A percentile compares a stretch with the other conserved stretches of the same genome.
Conservation (phyloP, 1,140 invertebrate genomes). For the Pogonognathellus flavescens region DNA sequence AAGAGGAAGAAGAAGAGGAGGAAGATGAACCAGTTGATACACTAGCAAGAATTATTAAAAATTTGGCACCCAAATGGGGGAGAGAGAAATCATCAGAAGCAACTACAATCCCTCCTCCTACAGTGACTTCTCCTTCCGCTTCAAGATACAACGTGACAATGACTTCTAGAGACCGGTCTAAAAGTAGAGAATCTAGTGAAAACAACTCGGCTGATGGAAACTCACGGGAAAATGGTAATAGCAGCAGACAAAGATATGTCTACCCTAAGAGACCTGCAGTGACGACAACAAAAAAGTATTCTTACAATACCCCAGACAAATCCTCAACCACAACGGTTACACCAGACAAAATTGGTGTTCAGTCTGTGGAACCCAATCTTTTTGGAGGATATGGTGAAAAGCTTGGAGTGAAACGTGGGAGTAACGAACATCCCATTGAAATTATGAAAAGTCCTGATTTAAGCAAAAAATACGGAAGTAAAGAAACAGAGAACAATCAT, state of each 20-base stretch:
- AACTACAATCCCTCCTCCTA: conserved; percentile 7
- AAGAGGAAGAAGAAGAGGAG: not conserved
- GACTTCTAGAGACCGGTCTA: conserved; percentile 29
- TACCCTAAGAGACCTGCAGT: not conserved
- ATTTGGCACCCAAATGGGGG: conserved; percentile 56
- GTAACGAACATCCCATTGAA: conserved; percentile 53
- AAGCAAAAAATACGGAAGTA: conserved; percentile 21
- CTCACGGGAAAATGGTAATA: not conserved
- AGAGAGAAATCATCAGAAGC: conserved; percentile 19
- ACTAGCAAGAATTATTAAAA: conserved; percentile 61
- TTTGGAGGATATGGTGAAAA: conserved; percentile 9
- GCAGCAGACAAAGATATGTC: conserved; percentile 6
- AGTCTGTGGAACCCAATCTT: not conserved
- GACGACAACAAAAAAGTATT: not conserved
- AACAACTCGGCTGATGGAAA: not conserved
- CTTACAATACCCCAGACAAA: conserved; percentile 14
- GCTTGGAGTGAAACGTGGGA: not conserved
- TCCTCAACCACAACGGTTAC: not conserved
- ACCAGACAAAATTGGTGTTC: not conserved
- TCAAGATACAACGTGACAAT: conserved; percentile 40
- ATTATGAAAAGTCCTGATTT: conserved; percentile 60
- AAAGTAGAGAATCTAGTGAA: conserved; percentile 32
- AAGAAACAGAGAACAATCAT: conserved; percentile 38
- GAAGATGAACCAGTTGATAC: not conserved
- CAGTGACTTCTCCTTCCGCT: not conserved